phyloP scores from a whole-genome alignment of 2,888 invertebrate species.

The Drosophila meridionalis region DNA sequence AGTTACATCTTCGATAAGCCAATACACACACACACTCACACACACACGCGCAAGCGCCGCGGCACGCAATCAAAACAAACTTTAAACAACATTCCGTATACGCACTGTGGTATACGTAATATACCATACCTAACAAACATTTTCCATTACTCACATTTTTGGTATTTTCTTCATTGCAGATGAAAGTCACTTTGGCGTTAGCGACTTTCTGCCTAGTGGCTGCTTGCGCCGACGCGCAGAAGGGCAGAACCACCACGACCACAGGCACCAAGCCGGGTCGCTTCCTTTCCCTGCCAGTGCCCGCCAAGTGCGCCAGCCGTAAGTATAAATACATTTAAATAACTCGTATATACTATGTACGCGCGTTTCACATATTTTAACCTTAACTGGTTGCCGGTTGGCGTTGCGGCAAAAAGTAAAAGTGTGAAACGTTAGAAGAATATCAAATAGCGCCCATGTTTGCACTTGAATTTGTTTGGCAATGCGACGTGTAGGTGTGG shows the following conservation, averaged over 20 bases:
- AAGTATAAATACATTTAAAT: conserved; percentile 86
- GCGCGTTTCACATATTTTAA: conserved; percentile 11
- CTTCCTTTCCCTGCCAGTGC: conserved; percentile 92
- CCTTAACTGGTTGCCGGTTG: conserved; percentile 20
- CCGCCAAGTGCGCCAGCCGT: conserved; percentile 94
- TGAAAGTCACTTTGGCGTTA: conserved; percentile 90
- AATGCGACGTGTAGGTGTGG: conserved; percentile 70
- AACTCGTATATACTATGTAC: neutral
- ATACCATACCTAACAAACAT: neutral
- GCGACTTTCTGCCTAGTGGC: conserved; percentile 86
- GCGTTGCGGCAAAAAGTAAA: conserved; percentile 65
- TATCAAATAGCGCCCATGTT: conserved; percentile 59
- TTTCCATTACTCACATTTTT: conserved; percentile 2
- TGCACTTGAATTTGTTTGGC: conserved; percentile 75
- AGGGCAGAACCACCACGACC: conserved; percentile 87
- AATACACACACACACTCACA: conserved; percentile 22
- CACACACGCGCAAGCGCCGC: neutral
- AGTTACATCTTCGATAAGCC: conserved; percentile 69
- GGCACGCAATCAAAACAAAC: conserved; percentile 45
- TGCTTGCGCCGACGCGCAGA: conserved; percentile 87
- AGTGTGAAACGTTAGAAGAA: conserved; percentile 63
- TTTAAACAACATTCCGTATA: conserved; percentile 67
- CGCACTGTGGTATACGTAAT: conserved; percentile 41
- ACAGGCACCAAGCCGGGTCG: conserved; percentile 91
- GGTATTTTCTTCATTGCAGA: conserved; percentile 85